Percentiles rank a stretch among this genome's conserved stretches.
Evolutionary conservation across 1,140 invertebrate genomes (phyloP).

Genomic region (Choristoneura fumiferana): DNA sequence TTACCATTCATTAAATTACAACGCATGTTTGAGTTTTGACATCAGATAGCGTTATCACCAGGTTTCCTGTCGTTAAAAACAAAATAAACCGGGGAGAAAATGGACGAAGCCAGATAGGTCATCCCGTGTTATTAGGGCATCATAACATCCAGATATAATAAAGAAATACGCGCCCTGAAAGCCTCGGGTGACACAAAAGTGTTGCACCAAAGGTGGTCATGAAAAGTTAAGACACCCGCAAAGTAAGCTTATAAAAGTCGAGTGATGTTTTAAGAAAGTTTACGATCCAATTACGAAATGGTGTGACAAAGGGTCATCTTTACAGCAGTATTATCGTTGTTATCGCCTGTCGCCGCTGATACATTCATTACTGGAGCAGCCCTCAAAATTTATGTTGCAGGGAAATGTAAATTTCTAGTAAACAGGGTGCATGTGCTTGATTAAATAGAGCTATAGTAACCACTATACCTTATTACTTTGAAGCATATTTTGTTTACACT

Average conservation of each 20-base stretch:
- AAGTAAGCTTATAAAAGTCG: slow-evolving; percentile 31
- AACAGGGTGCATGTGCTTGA: too few relatives aligned
- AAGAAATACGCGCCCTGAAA: slow-evolving; percentile 15
- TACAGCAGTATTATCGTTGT: slow-evolving; percentile 30
- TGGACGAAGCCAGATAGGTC: slow-evolving; percentile 9
- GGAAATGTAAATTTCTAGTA: too few relatives aligned
- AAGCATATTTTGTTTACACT: too few relatives aligned
- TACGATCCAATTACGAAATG: slow-evolving; percentile 38
- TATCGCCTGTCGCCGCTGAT: slow-evolving; percentile 22
- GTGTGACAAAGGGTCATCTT: slow-evolving; percentile 33
- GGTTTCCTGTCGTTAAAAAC: slow-evolving; percentile 12
- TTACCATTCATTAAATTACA: slow-evolving; percentile 12
- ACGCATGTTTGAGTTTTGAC: slow-evolving; percentile 9
- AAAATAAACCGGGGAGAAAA: slow-evolving; percentile 12
- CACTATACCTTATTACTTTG: too few relatives aligned
- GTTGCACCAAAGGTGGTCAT: slow-evolving; percentile 7
- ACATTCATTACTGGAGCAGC: slow-evolving; percentile 21
- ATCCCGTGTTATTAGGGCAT: slow-evolving; percentile 2
- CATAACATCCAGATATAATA: slow-evolving; percentile 16
- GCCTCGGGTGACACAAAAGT: slow-evolving; percentile 8
- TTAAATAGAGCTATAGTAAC: too few relatives aligned
- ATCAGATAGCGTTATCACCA: slow-evolving; percentile 12
- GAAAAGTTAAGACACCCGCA: slow-evolving; percentile 20
- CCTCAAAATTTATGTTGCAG: neutral
- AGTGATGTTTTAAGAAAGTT: slow-evolving; percentile 23